Evolutionary conservation across 2,888 invertebrate genomes (phyloP).

Genomic region (Melieria picta): DNA sequence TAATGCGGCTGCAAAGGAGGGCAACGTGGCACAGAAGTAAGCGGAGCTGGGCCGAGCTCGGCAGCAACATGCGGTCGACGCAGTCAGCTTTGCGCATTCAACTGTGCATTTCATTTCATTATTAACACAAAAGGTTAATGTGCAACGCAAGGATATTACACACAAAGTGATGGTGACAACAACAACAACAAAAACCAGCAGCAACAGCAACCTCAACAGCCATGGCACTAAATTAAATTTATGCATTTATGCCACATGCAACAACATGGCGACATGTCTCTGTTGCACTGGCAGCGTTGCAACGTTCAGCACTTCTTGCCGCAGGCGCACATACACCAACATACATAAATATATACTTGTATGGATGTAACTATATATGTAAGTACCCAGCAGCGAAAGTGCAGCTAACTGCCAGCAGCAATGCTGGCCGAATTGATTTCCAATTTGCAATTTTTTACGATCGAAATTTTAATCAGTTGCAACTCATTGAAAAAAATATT

Average conservation of each 20-base stretch:
- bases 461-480: no score
- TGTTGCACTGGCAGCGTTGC: no score
- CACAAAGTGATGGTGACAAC: no score
- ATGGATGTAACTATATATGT: background rate
- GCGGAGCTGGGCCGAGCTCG: constrained; percentile 8
- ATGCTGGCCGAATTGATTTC: no score
- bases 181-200: no score
- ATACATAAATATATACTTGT: background rate
- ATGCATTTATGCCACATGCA: background rate
- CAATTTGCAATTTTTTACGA: no score
- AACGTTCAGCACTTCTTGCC: no score
- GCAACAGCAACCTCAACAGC: no score
- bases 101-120: constrained; percentile 24
- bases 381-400: background rate
- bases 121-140: constrained; percentile 22
- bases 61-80: constrained; percentile 21
- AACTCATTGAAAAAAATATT: no score
- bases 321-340: background rate
- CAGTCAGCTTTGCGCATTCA: constrained; percentile 32
- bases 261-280: no score
- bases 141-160: background rate
- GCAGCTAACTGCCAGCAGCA: no score
- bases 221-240: background rate
- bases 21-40: background rate
- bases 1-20: background rate